Evolutionary conservation across 2,888 invertebrate genomes (phyloP), one percentile per base, ranked within the genome.

Genomic region (Perizoma affinitatum): DNA sequence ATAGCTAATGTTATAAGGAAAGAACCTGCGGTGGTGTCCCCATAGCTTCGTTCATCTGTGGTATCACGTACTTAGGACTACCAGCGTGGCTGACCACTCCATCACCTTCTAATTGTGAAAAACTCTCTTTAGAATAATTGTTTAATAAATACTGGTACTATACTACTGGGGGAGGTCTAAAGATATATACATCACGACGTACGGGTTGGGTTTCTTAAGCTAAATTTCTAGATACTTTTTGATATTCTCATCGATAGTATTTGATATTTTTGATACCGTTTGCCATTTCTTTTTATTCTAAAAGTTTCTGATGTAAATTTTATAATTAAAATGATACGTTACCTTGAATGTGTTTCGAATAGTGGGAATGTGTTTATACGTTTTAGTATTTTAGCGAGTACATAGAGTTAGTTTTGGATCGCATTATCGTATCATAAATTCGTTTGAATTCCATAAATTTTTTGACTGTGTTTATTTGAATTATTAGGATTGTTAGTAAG

Each of bases 51-150:
- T 76, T 79, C 84, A 88, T 83, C 76, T 80, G 86, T 48, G 84
- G 83, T 61, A 87, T 78, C 77, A 87, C 75, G 78, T 82, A 88
- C 83, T 90, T 89, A 65, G 89, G 87, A 76, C 90, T 88, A 69
- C 84, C 88, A 52, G 82, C 76, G 62, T 76, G 76, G 75, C 83
- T 75, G 73, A 77, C 82, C 76, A 86, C 87, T 74, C 88, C 87
- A 63, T 90, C 90, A 67, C 88, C 88, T 80, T 90, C 91, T 90
- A 82, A 65, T 55, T 49, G 33, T 34, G 55, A 45, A 65, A 47
- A 64, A 55, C 33, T 49, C 43, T 38, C 45, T 45, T 60, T 51
- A 58, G 49, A 48, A n/a, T 10, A 5, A 3, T 36, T 3, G 9
- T 43, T 43, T 6, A 11, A 11, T 36, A n/a, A n/a, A 10, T 6